A percentile compares a stretch with the other conserved stretches of the same genome.
Conservation (phyloP, 2,113 vertebrate genomes). For the Tetrao urogallus region DNA sequence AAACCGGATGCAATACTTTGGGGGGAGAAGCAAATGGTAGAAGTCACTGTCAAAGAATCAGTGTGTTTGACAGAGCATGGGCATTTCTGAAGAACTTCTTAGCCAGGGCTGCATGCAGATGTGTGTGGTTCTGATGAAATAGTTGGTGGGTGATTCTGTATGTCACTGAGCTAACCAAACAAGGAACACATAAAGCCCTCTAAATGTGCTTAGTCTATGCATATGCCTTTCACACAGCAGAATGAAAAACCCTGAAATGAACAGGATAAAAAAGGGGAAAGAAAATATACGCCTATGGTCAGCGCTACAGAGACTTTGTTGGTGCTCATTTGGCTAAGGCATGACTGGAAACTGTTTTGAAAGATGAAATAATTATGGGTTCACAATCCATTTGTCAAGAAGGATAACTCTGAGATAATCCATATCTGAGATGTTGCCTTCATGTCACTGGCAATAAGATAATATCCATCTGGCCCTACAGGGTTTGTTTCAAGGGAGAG, state of each 20-base stretch:
- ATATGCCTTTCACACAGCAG: background rate
- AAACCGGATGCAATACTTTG: background rate
- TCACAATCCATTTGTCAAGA: conserved; percentile 19
- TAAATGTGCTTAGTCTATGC: background rate
- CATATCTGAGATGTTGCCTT: background rate
- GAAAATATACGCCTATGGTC: background rate
- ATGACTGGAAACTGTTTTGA: background rate
- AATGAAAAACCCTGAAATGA: background rate
- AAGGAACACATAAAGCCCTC: background rate
- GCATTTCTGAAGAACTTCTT: conserved; percentile 3
- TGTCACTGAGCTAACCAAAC: background rate
- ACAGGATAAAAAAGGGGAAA: background rate
- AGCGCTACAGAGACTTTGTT: background rate
- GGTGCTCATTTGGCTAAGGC: background rate
- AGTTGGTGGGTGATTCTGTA: background rate
- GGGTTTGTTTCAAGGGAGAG: background rate
- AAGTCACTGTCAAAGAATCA: background rate
- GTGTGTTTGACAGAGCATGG: conserved; percentile 10
- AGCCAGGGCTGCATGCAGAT: background rate
- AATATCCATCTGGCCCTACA: background rate
- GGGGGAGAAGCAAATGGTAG: conserved; percentile 8
- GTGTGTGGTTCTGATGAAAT: background rate
- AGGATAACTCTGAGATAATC: conserved; percentile 21
- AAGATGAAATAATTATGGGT: background rate
- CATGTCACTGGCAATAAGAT: background rate